Evolutionary conservation across 2,113 vertebrate species (phyloP).

Genomic region (Cottus gobio): DNA sequence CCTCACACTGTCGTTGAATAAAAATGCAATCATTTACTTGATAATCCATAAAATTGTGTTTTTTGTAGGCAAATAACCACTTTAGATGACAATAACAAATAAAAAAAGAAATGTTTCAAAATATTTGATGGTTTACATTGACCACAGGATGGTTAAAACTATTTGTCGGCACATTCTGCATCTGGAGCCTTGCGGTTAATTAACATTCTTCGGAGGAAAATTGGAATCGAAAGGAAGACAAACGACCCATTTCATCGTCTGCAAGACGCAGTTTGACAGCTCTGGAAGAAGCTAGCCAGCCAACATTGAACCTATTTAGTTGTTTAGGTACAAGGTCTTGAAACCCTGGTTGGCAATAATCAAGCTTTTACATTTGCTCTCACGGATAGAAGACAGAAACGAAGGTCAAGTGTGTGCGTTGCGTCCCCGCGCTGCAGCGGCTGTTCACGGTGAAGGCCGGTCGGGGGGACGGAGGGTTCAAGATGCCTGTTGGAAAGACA

Average conservation of each 20-base stretch:
- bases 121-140: too few relatives aligned
- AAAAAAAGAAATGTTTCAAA: too few relatives aligned
- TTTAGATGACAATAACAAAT: too few relatives aligned
- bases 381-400: background rate
- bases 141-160: too few relatives aligned
- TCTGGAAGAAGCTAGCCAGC: background rate
- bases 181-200: background rate
- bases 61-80: too few relatives aligned
- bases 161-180: too few relatives aligned
- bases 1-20: too few relatives aligned
- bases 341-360: background rate
- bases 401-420: background rate
- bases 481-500: slow-evolving; percentile 7
- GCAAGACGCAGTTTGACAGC: background rate
- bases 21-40: too few relatives aligned
- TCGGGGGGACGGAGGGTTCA: background rate
- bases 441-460: background rate
- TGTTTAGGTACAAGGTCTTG: background rate
- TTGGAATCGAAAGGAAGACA: background rate
- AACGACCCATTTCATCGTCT: background rate
- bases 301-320: background rate
- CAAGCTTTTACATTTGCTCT: background rate
- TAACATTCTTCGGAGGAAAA: background rate
- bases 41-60: too few relatives aligned
- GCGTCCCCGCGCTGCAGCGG: background rate